phyloP scores from a whole-genome alignment of 1,140 invertebrate genomes.

The Scaptomyza graminum region DNA sequence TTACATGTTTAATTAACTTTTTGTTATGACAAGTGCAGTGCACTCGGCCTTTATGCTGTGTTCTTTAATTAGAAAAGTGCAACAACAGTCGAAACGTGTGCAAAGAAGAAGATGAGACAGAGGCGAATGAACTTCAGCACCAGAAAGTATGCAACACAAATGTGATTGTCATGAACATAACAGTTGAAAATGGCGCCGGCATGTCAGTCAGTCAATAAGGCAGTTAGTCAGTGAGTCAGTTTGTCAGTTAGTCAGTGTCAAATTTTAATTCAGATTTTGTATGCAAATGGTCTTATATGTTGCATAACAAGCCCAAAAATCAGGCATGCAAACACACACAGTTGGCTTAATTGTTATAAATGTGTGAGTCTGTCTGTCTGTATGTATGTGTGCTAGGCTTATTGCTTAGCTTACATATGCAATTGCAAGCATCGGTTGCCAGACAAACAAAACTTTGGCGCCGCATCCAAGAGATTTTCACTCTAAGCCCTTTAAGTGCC shows the following conservation, averaged over 20 bases:
- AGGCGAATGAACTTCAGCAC: conserved; percentile 6
- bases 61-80: conserved; percentile 66
- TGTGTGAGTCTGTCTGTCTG: conserved; percentile 26
- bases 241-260: conserved; percentile 39
- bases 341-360: conserved; percentile 70
- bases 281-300: conserved; percentile 77
- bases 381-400: conserved; percentile 37
- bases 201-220: conserved; percentile 3
- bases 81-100: conserved; percentile 33
- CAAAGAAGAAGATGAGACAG: neutral
- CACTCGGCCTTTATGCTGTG: neutral
- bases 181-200: neutral
- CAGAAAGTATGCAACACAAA: conserved; percentile 36
- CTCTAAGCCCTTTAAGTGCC: conserved; percentile 62
- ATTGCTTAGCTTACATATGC: conserved; percentile 55
- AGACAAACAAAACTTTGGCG: conserved; percentile 48
- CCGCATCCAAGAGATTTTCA: conserved; percentile 51
- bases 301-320: conserved; percentile 63
- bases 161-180: conserved; percentile 15
- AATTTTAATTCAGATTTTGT: conserved; percentile 77
- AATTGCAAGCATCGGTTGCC: conserved; percentile 70
- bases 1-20: conserved; percentile 81
- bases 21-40: conserved; percentile 60
- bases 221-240: conserved; percentile 8
- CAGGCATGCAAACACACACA: conserved; percentile 21